Base-by-base conservation (phyloP, 2,888 invertebrate genomes). In the Papilio elwesi region DNA sequence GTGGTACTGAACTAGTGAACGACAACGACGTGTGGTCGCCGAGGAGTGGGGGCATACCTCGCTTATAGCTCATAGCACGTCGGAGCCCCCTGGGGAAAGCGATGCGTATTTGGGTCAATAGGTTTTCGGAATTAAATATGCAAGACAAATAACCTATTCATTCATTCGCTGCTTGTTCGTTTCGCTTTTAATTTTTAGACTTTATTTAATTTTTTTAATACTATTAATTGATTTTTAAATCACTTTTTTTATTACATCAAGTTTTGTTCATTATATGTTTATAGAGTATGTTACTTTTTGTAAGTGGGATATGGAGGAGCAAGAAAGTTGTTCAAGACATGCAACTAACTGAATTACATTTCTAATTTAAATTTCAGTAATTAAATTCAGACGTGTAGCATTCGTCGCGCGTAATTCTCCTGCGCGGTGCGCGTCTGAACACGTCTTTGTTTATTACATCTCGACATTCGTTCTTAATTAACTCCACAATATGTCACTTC, bases 121-220 rank as follows among this genome's bases (percentile, higher is more conserved):
- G 47, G 70, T 64, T 64, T 53, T 7, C 10, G n/a, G 15, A 69
- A 62, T 36, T 38, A 69, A 69, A 59, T 36, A 49, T 59, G 26
- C 59, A 59, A 38, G 62, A 62, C 59, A 62, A 49, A 62, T 59
- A 49, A 36, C 13, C 38, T 69, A 10, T 57, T 69, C 49, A 36
- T 43, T 43, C 43, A 55, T 55, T 55, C 26, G 26, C 16, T 15
- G 13, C n/a, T n/a, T n/a, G 9, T 59, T 59, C 38, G 38, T 59
- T 59, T 59, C 38, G 38, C 59, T 59, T 59, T 59, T 36, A 43
- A 12, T 55, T 57, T 57, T 13, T 36, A 57, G 3, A 36, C 16
- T 53, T 53, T 53, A 1, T 5, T 0, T 15, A 3, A 5, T 8
- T 9, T 4, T 4, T 55, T 55, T 55, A 16, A 11, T 16, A 26